Evolutionary conservation across 2,888 invertebrate genomes (phyloP), one percentile per base, ranked within the genome.

Genomic region (Scaptodrosophila latifasciaeformis): DNA sequence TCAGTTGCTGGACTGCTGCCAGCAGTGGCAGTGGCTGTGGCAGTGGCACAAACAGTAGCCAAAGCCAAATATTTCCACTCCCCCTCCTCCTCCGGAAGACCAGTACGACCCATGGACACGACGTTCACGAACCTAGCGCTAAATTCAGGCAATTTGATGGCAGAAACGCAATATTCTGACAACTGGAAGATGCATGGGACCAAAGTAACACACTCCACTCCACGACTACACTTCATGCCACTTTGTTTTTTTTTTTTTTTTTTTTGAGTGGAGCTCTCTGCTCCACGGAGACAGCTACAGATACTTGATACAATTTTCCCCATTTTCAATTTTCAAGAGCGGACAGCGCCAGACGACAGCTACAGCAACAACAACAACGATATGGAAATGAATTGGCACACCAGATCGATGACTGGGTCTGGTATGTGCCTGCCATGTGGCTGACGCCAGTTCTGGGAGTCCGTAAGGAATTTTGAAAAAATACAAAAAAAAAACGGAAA

Each of bases 71-170:
- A 42, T 46, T 30, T 30, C 40, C 39, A 30, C 15, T 17, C 46
- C n/a, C 12, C 47, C 15, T 9, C 40, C 54, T 44, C 39, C 31
- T 29, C 30, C 9, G 51, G 18, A 21, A 43, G 13, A 27, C 37
- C 46, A 57, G 57, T 44, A 21, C 42, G 47, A 51, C 47, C 57
- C n/a, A n/a, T n/a, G 48, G 43, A 52, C 55, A 34, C 39, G 58
- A 42, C 62, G 53, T 51, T 59, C 67, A 59, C 35, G 19, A 54
- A 55, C 61, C 70, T 65, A 79, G 70, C 80, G 75, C 78, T 75
- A 75, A 75, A 80, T 80, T 80, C 78, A 68, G 78, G 78, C 81
- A 76, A 76, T 80, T 76, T 76, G 68, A 76, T 76, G 81, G 75
- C 72, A 71, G 55, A 21, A 53, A 44, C 46, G 66, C 63, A 57